A percentile compares a stretch with the other conserved stretches of the same genome.
Evolutionary conservation across 1,140 invertebrate genomes (phyloP).

Genomic region (Hormaphis cornu): DNA sequence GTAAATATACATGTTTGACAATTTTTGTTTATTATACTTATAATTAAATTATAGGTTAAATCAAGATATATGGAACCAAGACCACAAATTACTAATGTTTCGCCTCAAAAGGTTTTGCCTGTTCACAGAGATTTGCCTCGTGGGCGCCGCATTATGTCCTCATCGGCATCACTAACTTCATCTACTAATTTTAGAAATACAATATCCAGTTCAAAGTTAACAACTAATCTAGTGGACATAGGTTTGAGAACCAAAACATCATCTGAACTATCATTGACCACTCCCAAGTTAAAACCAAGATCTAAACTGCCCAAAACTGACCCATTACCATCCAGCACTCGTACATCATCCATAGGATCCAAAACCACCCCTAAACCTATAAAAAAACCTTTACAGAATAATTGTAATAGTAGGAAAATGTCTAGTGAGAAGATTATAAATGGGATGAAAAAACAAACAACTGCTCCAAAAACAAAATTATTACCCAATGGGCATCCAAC

Average conservation of each 20-base stretch:
- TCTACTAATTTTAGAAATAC: background rate
- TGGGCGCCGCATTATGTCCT: background rate
- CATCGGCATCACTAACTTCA: constrained; percentile 1
- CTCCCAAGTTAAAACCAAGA: constrained; percentile 6
- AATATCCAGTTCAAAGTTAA: background rate
- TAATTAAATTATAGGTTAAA: background rate
- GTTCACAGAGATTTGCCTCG: constrained; percentile 15
- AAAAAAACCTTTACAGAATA: background rate
- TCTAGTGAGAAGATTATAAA: background rate
- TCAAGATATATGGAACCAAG: constrained; percentile 25
- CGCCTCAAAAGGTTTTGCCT: background rate
- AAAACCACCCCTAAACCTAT: background rate
- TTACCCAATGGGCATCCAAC: constrained; percentile 37
- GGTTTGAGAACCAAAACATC: constrained; percentile 15
- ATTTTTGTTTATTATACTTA: background rate
- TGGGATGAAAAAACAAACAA: background rate
- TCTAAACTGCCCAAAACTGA: constrained; percentile 15
- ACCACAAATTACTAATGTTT: background rate
- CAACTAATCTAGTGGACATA: background rate
- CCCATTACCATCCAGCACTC: background rate
- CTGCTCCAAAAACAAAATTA: constrained; percentile 21
- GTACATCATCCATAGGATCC: background rate
- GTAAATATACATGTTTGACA: background rate
- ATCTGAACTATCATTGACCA: constrained; percentile 11
- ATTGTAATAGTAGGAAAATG: background rate